Evolutionary conservation across 1,140 invertebrate species (phyloP), one percentile per base, ranked within the genome.

Genomic region (Diabrotica undecimpunctata): DNA sequence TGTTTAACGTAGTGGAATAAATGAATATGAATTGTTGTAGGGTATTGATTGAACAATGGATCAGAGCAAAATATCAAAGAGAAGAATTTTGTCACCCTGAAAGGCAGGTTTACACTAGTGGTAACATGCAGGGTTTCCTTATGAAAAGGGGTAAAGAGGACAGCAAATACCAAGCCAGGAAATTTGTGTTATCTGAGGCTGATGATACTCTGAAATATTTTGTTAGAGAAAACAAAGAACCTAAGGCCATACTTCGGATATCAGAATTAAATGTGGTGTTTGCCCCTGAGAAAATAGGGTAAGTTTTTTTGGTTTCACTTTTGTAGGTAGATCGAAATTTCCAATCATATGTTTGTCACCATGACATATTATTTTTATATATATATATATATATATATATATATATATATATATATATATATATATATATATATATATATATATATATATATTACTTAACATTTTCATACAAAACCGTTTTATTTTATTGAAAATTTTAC

Each of bases 91-190:
- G 86, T 64, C 86, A 91, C 75, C 86, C 87, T 2, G 88, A 91
- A 73, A 83, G 89, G 54, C 87, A 89, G 72, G 85, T 83, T 64
- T 96, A 95, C 75, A 86, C 89, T 8, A 88, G 84, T 37, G 89
- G 90, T 11, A 82, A 85, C 39, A 92, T 94, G 86, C 90, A 93
- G 79, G 92, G 92, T 2, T 90, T 90, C 77, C 80, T 96, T 54
- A 93, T 92, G 89, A 96, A 96, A 80, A 83, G 90, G 65, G 93
- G 93, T 0, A 92, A 93, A 81, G 92, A 95, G 77, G 92, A 94
- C 77, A 88, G 87, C 65, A 84, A 87, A 66, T 94, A 92, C 80
- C 87, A 92, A 73, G 86, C 87, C 7, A 82, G 94, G 70, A 92
- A 91, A 79, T 96, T 96, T 84, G 84, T 93, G 39, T 79, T 96